Conservation (phyloP, 2,888 invertebrate species). For the Bombylius major region DNA sequence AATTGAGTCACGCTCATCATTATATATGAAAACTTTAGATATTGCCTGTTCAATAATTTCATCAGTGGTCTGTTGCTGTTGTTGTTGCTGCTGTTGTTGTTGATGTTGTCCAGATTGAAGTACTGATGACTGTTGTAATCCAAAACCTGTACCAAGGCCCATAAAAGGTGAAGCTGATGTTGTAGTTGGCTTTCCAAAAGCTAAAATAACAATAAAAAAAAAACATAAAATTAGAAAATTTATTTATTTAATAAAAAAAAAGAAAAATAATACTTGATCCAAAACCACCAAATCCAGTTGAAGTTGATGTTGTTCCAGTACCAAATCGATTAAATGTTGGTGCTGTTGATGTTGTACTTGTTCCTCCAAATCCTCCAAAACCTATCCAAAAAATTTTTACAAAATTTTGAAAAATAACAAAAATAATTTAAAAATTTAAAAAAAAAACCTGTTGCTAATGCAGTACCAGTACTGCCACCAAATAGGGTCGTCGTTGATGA, state of each 20-base stretch:
- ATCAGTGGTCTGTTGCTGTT: conserved; percentile 45
- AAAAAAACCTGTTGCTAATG: background rate
- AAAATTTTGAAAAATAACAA: background rate
- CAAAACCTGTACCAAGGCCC: conserved; percentile 42
- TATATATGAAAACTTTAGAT: conserved; percentile 71
- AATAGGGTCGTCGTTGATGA: background rate
- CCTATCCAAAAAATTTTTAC: conserved; percentile 5
- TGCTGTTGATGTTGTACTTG: conserved; percentile 27
- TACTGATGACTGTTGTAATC: conserved; percentile 20
- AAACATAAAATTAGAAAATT: background rate
- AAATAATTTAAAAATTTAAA: conserved; percentile 1
- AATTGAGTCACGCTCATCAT: conserved; percentile 89
- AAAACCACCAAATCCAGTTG: conserved; percentile 25
- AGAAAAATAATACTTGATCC: conserved; percentile 13
- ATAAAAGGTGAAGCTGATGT: conserved; percentile 37
- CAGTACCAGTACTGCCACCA: background rate
- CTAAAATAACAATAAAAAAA: conserved; percentile 9
- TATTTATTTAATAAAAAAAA: background rate
- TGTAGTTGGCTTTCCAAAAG: conserved; percentile 32
- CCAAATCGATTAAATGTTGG: conserved; percentile 38
- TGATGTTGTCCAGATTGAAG: conserved; percentile 2
- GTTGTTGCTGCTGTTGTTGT: conserved; percentile 37
- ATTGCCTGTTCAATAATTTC: conserved; percentile 63
- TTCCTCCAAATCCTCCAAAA: conserved; percentile 18
- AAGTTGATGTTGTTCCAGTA: conserved; percentile 22